Conservation (phyloP, 2,888 invertebrate species). For the Macrophya annulata region DNA sequence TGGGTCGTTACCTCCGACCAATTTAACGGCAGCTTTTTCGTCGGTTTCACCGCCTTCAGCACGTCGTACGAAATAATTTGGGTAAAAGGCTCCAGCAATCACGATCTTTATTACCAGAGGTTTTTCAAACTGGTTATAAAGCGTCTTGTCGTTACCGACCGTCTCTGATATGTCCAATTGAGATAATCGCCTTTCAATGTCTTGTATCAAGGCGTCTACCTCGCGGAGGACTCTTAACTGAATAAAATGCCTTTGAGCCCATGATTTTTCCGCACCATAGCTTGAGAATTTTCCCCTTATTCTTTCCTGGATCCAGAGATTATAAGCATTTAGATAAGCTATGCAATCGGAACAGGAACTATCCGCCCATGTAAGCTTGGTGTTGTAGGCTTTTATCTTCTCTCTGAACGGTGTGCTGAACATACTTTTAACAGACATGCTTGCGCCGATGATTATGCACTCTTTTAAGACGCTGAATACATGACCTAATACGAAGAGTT, state of each 20-base stretch:
- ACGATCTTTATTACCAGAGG: constrained; percentile 86
- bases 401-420: constrained; percentile 89
- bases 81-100: constrained; percentile 95
- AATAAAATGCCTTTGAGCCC: constrained; percentile 87
- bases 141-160: constrained; percentile 77
- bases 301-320: constrained; percentile 87
- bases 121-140: constrained; percentile 81
- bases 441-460: constrained; percentile 92
- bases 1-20: constrained; percentile 88
- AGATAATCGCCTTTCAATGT: constrained; percentile 85
- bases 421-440: constrained; percentile 90
- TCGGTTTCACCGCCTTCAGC: constrained; percentile 81
- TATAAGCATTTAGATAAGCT: constrained; percentile 90
- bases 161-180: constrained; percentile 83
- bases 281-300: constrained; percentile 82
- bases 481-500: constrained; percentile 93
- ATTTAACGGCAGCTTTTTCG: constrained; percentile 85
- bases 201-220: constrained; percentile 86
- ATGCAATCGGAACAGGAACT: constrained; percentile 93
- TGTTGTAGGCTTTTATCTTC: constrained; percentile 86
- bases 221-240: constrained; percentile 88
- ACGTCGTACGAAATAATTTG: constrained; percentile 90
- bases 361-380: constrained; percentile 91
- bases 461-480: constrained; percentile 93
- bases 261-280: constrained; percentile 81